These are phyloP conservation scores for Coptotermes formosanus DNA, from an alignment of 1,140 invertebrate species.

Conservation along the genomic window DNA sequence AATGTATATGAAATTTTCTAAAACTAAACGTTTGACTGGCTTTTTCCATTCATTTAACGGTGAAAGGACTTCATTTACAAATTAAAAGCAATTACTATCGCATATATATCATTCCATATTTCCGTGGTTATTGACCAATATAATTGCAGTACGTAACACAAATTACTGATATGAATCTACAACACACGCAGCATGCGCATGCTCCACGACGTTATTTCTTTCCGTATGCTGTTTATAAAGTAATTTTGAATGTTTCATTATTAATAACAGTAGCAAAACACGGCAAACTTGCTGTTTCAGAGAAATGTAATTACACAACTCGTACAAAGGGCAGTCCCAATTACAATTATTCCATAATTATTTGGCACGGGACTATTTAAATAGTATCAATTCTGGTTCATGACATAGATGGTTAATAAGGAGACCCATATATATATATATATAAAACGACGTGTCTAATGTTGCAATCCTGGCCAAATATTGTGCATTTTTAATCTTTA, in stretches of 20 bases:
- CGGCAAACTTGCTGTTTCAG: not conserved
- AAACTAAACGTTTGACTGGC: not conserved
- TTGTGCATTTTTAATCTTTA: no score
- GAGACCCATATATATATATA: no score
- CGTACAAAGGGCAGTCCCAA: not conserved
- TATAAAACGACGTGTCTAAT: no score
- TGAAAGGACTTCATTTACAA: not conserved
- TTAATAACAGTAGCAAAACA: not conserved
- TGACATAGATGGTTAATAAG: not conserved
- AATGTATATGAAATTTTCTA: not conserved
- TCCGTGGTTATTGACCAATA: not conserved
- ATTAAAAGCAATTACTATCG: not conserved
- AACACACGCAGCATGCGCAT: not conserved
- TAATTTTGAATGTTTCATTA: not conserved
- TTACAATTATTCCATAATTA: not conserved
- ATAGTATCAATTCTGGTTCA: not conserved
- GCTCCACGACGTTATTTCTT: not conserved
- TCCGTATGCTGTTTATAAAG: not conserved
- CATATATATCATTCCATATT: not conserved
- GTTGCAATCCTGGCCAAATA: no score
- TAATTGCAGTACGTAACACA: not conserved
- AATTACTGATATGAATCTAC: not conserved
- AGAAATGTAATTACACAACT: not conserved
- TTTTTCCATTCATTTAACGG: not conserved
- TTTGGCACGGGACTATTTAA: not conserved